Evolutionary conservation across 1,140 invertebrate genomes (phyloP).

Genomic region (Belonocnema kinseyi): DNA sequence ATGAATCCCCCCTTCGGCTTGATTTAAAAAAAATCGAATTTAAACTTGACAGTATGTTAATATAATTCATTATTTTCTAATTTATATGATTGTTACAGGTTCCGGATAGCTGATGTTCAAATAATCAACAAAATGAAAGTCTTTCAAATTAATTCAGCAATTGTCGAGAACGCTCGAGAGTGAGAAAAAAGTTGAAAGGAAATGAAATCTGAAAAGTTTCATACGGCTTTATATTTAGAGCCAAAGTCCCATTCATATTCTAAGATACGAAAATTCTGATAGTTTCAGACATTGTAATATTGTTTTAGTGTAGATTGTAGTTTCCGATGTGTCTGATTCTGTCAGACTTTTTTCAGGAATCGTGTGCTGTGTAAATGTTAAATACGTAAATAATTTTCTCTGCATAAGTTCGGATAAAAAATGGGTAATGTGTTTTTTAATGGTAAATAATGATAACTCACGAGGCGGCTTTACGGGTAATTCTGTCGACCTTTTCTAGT

Average conservation of each 20-base stretch:
- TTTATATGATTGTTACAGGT: not conserved
- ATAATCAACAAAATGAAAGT: not conserved
- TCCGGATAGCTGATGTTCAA: not conserved
- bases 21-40: not conserved
- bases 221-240: conserved; percentile 8
- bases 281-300: not conserved
- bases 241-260: not conserved
- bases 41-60: not conserved
- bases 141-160: not conserved
- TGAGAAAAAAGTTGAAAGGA: conserved; percentile 6
- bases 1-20: too few species aligned
- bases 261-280: not conserved
- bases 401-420: conserved; percentile 19
- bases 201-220: conserved; percentile 9
- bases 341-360: not conserved
- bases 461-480: conserved; percentile 9
- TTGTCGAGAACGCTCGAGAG: not conserved
- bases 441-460: not conserved
- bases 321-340: not conserved
- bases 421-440: conserved; percentile 2
- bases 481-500: not conserved
- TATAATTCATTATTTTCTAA: too few species aligned
- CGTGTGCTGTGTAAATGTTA: conserved; percentile 18
- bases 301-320: not conserved
- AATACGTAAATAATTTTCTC: not conserved